phyloP scores from a whole-genome alignment of 1,140 invertebrate species.

The Pachypsylla venusta region DNA sequence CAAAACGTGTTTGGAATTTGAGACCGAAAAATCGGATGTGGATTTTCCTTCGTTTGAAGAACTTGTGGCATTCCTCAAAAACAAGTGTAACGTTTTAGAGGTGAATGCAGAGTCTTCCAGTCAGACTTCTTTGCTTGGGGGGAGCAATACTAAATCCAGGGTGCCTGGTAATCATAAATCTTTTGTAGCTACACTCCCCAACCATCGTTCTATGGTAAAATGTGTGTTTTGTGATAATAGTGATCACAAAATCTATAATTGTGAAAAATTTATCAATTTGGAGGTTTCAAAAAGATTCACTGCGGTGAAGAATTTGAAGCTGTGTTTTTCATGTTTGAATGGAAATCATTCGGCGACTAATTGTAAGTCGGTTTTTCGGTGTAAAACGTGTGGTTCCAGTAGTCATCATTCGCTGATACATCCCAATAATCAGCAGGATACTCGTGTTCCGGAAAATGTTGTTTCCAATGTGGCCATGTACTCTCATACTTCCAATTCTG shows the following conservation, averaged over 20 bases:
- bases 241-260: neutral
- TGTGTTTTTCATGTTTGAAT: neutral
- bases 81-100: neutral
- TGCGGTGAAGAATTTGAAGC: neutral
- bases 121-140: neutral
- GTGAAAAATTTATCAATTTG: neutral
- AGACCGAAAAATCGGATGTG: neutral
- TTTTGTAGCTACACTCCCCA: neutral
- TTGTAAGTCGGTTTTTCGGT: neutral
- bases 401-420: neutral
- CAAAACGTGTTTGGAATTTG: neutral
- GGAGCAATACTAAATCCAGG: no score
- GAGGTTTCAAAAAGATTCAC: neutral
- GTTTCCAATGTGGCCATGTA: neutral
- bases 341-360: neutral
- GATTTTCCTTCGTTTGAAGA: neutral
- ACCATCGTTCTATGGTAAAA: neutral
- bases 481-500: no score
- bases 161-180: no score
- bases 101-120: neutral
- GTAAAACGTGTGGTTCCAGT: neutral
- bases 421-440: neutral
- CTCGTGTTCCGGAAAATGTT: neutral
- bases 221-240: neutral
- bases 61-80: neutral